Evolutionary conservation across 2,888 invertebrate species (phyloP).

Genomic region (Uropetala carovei): DNA sequence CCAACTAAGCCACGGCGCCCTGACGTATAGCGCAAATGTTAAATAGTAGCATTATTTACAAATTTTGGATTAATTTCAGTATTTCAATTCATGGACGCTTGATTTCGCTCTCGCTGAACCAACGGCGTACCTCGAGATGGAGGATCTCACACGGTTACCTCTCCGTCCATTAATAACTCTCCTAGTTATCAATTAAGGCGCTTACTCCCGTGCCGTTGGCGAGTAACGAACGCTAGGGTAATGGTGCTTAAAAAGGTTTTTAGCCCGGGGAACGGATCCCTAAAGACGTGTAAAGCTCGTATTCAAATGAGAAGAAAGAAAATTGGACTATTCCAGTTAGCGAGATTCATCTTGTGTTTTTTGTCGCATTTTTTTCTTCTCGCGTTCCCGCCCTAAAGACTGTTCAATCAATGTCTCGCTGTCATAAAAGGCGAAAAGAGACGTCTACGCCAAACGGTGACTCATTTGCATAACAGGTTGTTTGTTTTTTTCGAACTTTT

Average conservation of each 20-base stretch:
- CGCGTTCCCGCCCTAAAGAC: background rate
- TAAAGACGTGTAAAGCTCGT: background rate
- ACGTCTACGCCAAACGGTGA: background rate
- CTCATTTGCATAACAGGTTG: background rate
- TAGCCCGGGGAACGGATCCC: background rate
- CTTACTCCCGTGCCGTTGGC: background rate
- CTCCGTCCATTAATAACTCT: background rate
- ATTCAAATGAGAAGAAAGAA: background rate
- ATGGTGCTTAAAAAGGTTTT: background rate
- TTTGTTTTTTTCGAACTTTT: background rate
- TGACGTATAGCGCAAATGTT: too few relatives aligned
- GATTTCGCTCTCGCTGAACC: too few relatives aligned
- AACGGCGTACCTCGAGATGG: too few relatives aligned
- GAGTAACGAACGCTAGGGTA: background rate
- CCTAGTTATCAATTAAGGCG: background rate
- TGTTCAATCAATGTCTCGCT: background rate
- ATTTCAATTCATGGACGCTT: too few relatives aligned
- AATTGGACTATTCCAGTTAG: background rate
- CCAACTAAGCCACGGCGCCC: constrained; percentile 53
- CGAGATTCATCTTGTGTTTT: background rate
- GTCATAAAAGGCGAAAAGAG: background rate
- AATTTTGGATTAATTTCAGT: too few relatives aligned
- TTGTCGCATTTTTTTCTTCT: background rate
- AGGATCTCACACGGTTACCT: too few relatives aligned
- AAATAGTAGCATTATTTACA: background rate